Evolutionary conservation across 2,888 invertebrate species (phyloP).

Genomic region (Xanthorhoe designata): DNA sequence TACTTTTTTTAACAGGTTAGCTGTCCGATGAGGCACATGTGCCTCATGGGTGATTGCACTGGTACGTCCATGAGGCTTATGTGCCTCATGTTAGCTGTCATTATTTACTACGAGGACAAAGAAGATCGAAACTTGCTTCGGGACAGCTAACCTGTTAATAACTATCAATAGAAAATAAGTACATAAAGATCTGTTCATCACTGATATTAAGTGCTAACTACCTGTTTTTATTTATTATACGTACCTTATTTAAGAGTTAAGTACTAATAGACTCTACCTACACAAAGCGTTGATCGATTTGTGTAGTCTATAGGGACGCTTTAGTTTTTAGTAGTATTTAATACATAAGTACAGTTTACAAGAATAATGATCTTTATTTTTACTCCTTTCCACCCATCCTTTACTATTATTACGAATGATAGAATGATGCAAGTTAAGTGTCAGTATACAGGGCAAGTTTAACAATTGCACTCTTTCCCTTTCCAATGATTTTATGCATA

Average conservation of each 20-base stretch:
- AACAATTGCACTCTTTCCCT: too few relatives aligned
- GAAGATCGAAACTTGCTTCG: too few relatives aligned
- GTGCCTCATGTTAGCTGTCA: too few relatives aligned
- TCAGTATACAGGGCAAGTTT: too few relatives aligned
- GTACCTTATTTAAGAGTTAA: conserved; percentile 25
- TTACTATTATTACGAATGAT: not conserved
- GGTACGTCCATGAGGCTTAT: too few relatives aligned
- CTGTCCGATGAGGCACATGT: too few relatives aligned
- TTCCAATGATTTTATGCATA: too few relatives aligned
- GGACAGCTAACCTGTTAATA: too few relatives aligned
- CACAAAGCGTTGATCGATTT: conserved; percentile 30
- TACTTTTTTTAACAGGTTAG: too few relatives aligned
- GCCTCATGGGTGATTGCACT: too few relatives aligned
- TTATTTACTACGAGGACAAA: too few relatives aligned
- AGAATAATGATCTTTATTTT: conserved; percentile 28
- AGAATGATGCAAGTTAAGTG: too few relatives aligned
- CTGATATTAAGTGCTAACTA: conserved; percentile 71
- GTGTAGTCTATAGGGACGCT: conserved; percentile 30
- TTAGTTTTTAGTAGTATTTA: conserved; percentile 48
- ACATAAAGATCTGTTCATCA: conserved; percentile 68
- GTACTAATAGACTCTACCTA: conserved; percentile 14
- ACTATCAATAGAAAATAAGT: conserved; percentile 9
- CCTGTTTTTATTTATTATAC: conserved; percentile 68
- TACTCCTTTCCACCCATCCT: not conserved
- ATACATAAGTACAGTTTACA: conserved; percentile 25